Percentiles rank a stretch among this genome's conserved stretches.
Conservation (phyloP, 2,113 vertebrate species). For the Myiozetetes cayanensis region DNA sequence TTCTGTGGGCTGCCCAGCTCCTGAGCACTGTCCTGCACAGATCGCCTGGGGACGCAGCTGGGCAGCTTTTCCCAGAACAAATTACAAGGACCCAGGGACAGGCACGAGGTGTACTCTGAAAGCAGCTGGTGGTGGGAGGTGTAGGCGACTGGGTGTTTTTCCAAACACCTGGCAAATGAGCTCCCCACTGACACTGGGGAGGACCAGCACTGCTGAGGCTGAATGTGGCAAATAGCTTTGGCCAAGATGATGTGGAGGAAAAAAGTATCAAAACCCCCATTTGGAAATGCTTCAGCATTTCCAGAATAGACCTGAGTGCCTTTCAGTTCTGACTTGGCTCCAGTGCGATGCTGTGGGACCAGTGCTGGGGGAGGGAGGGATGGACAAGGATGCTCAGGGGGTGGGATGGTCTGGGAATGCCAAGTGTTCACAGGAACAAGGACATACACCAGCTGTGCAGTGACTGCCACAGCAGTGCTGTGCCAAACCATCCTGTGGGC, state of each 20-base stretch:
- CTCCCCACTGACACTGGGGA: background rate
- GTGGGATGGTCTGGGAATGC: background rate
- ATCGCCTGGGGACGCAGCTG: background rate
- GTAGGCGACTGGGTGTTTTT: background rate
- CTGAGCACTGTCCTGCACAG: background rate
- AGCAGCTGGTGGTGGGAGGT: background rate
- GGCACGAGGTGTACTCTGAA: background rate
- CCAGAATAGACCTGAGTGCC: background rate
- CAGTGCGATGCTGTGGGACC: rapidly evolving
- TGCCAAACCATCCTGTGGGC: rapidly evolving
- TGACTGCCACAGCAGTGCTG: rapidly evolving
- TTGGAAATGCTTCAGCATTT: background rate
- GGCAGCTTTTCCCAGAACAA: background rate
- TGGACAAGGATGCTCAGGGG: rapidly evolving
- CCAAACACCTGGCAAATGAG: background rate
- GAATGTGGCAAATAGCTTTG: background rate
- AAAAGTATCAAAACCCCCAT: background rate
- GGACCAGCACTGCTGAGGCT: background rate
- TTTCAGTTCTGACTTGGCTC: rapidly evolving
- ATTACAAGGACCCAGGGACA: rapidly evolving
- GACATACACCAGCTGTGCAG: background rate
- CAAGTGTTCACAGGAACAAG: background rate
- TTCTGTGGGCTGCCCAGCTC: background rate
- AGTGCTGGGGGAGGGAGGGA: background rate
- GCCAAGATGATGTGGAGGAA: background rate